Base-by-base conservation (phyloP, 2,113 vertebrate genomes). In the Caracal caracal region DNA sequence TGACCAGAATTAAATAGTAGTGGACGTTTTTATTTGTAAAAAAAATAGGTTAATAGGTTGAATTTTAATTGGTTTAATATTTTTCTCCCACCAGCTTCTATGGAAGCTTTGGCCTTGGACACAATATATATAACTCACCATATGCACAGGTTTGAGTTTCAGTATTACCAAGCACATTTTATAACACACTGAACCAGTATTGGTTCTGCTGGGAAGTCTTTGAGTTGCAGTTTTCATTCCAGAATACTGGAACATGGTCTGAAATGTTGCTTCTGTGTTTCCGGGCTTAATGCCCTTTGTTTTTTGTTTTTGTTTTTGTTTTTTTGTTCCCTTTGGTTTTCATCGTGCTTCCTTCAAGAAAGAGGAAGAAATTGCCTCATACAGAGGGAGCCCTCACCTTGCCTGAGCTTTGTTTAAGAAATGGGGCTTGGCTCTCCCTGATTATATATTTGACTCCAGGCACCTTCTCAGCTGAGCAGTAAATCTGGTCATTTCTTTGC, bases 401-500 rank as follows among this genome's bases (percentile, higher is more conserved):
- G 20, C 22, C 53, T 68, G 47, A 89, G 70, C 13, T 6, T 53
- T 20, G 24, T 40, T 61, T 95, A 76, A 82, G 51, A 89, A 71
- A 53, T 6, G 15, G 35, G 13, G 7, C 20, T 79, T 68, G 59
- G 7, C 17, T 89, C 11, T 95, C 33, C n/a, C 47, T 49, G 20
- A 15, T 49, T 20, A 90, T 75, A 7, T 22, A 59, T 63, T 94
- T 81, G 30, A 90, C 40, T 84, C 49, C 53, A 84, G 15, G 33
- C 43, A 76, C 24, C 75, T 82, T 85, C 63, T 96, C 49, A 24
- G 87, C 66, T 68, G 7, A 88, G 37, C 66, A 75, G 33, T 90
- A 93, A 90, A 93, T 95, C 35, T 75, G 75, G 51, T 68, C 49
- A 53, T 88, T 93, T 97, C 19, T 95, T 80, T 90, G 89, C 71